Conservation (phyloP, 2,113 vertebrate species). For the Regulus satrapa region DNA sequence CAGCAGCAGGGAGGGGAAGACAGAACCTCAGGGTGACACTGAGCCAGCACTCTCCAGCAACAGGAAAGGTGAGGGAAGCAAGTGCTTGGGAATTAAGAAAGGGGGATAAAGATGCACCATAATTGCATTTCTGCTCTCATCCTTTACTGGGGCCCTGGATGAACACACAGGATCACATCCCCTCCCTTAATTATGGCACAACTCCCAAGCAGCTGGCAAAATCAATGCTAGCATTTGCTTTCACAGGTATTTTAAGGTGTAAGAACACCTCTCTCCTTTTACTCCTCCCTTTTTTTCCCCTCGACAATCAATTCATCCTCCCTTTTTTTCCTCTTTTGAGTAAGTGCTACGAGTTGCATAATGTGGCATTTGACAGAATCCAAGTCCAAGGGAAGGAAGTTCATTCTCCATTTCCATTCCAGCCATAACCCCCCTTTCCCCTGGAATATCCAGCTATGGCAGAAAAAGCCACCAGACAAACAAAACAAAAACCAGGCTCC, state of each 20-base stretch:
- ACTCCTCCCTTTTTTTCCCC: rapidly evolving
- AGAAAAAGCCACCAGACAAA: neutral
- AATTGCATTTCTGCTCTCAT: neutral
- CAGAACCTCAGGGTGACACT: neutral
- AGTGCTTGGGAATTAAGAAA: neutral
- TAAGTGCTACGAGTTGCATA: neutral
- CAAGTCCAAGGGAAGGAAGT: neutral
- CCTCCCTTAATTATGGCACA: neutral
- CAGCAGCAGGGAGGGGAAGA: neutral
- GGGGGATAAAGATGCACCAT: neutral
- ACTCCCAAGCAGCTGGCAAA: neutral
- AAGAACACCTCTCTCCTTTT: neutral
- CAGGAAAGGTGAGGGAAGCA: neutral
- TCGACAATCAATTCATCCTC: neutral
- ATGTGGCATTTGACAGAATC: neutral
- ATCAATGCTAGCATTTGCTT: neutral
- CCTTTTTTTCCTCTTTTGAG: neutral
- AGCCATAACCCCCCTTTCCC: neutral
- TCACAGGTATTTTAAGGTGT: neutral
- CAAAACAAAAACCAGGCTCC: neutral
- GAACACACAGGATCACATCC: neutral
- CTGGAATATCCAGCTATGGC: neutral
- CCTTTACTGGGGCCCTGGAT: neutral
- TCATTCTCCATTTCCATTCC: neutral
- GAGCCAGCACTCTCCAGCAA: neutral